Percentiles rank a stretch among this genome's conserved stretches.
Evolutionary conservation across 1,140 invertebrate species (phyloP).

Genomic region (Halotydeus destructor): DNA sequence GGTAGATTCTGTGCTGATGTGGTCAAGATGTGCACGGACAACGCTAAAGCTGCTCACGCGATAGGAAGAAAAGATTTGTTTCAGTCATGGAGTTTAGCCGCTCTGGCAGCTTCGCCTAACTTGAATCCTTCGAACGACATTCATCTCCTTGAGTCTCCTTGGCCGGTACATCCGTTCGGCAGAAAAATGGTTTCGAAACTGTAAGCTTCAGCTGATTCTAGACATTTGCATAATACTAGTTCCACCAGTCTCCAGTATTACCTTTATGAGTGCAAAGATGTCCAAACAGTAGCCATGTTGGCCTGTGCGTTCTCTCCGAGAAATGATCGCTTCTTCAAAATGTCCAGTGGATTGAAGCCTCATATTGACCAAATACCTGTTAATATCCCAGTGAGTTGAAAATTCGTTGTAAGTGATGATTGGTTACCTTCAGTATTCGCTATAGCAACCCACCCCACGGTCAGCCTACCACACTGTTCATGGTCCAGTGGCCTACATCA

Average conservation of each 20-base stretch:
- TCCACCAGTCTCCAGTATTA: slow-evolving; percentile 30
- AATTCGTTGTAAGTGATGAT: too few relatives aligned
- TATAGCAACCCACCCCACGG: too few relatives aligned
- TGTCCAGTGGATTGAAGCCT: too few relatives aligned
- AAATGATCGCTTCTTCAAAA: too few relatives aligned
- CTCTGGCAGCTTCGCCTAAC: slow-evolving; percentile 7
- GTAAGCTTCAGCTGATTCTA: slow-evolving; percentile 32
- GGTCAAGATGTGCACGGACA: slow-evolving; percentile 49
- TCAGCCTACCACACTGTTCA: not conserved
- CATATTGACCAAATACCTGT: too few relatives aligned
- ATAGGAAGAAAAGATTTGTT: slow-evolving; percentile 55
- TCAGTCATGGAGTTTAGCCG: slow-evolving; percentile 28
- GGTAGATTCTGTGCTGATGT: slow-evolving; percentile 28
- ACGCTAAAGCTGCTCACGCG: slow-evolving; percentile 47
- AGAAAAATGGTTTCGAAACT: slow-evolving; percentile 58
- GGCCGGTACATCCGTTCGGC: slow-evolving; percentile 62
- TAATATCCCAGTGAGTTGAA: too few relatives aligned
- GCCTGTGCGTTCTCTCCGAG: slow-evolving; percentile 45
- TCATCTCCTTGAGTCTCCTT: slow-evolving; percentile 29
- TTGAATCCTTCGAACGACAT: not conserved
- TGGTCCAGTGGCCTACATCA: not conserved
- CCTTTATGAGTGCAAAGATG: slow-evolving; percentile 38
- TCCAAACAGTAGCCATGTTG: slow-evolving; percentile 81
- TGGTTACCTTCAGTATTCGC: too few relatives aligned
- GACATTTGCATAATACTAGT: not conserved